These are phyloP conservation scores for Rostratula benghalensis DNA, from an alignment of 2,113 vertebrate genomes.

Conservation along the genomic window DNA sequence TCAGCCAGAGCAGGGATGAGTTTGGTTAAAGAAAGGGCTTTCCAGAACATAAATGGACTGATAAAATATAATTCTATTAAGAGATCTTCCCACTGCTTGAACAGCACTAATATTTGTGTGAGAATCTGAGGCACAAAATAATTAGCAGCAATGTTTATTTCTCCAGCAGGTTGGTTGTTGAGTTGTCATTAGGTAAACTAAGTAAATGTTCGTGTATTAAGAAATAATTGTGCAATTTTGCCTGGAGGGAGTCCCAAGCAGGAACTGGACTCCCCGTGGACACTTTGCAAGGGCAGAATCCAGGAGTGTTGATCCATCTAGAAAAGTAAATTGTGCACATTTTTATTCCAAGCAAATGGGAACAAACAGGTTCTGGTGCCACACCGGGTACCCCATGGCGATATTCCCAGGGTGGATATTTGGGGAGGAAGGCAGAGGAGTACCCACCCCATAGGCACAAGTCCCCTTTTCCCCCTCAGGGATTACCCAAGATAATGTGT, in stretches of 20 bases:
- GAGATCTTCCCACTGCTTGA: background rate
- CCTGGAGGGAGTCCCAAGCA: background rate
- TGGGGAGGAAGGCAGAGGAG: background rate
- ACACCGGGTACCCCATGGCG: rapidly evolving
- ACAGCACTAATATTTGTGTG: background rate
- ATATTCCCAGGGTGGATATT: background rate
- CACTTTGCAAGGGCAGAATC: background rate
- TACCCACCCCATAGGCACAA: background rate
- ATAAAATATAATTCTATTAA: constrained; percentile 22
- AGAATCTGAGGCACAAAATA: background rate
- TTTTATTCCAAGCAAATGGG: background rate
- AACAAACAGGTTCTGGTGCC: background rate
- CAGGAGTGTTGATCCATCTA: background rate
- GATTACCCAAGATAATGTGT: background rate
- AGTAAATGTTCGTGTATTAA: background rate
- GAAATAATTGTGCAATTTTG: background rate
- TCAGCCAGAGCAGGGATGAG: background rate
- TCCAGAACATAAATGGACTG: background rate
- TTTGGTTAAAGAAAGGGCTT: background rate
- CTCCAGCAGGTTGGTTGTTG: background rate
- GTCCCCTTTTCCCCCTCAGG: background rate
- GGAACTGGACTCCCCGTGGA: background rate
- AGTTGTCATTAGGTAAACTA: background rate
- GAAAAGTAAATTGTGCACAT: background rate
- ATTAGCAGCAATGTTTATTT: background rate